Base-by-base conservation (phyloP, 2,888 invertebrate genomes). In the Seira musarum region DNA sequence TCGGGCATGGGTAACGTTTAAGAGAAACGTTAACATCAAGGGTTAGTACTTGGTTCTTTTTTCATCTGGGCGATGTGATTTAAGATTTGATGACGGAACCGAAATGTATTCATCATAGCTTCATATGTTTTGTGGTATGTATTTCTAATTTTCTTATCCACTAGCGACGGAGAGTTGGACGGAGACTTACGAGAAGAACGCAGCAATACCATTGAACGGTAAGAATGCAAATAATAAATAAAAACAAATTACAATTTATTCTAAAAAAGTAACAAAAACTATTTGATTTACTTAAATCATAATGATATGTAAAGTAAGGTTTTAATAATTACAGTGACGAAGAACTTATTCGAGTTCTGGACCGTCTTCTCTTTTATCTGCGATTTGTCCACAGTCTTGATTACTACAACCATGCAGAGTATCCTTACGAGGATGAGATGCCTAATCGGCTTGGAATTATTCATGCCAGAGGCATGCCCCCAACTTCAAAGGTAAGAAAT, bases 371-470 rank as follows among this genome's bases (percentile, higher is more conserved):
- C 68, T 89, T 99, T 69, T 99, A 99, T 89, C 90, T 99, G 87
- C 93, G 99, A 67, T 92, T 99, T 64, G 99, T 99, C 0, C 98
- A 99, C 89, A 99, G 99, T 0, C 95, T 99, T 71, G 99, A 99
- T 89, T 99, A 97, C 89, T 99, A 99, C 90, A 98, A 98, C 90
- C 97, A 97, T 88, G 97, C 97, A 88, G 99, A 99, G 88, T 99
- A 99, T 90, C 97, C 98, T 0, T 97, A 98, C 87, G 99, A 99
- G 89, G 99, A 99, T 89, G 98, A 98, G 89, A 99, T 99, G 99
- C 99, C 99, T 0, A 99, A 99, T 89, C 92, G 98, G 49, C 98
- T 99, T 89, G 99, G 99, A 10, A 97, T 99, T 86, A 95, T 99
- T 92, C 99, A 99, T 88, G 97, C 97, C 0, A 92, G 99, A 66